phyloP scores from a whole-genome alignment of 1,140 invertebrate species.

The Temnothorax nylanderi region DNA sequence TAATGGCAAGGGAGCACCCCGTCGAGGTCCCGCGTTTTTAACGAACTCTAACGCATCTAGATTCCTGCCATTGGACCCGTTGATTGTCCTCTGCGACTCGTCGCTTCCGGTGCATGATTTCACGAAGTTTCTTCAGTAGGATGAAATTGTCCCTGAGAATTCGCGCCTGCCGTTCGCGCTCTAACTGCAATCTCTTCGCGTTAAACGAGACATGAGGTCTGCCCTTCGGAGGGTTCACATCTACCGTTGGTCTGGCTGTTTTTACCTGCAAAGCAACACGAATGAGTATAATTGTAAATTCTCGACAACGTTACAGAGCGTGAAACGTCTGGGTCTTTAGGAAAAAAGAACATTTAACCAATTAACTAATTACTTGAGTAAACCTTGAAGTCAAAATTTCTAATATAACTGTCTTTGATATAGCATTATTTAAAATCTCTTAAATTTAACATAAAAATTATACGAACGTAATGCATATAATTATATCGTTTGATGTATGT shows the following conservation, averaged over 20 bases:
- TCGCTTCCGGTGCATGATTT: slow-evolving; percentile 80
- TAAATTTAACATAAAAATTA: background rate
- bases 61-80: slow-evolving; percentile 74
- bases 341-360: background rate
- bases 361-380: too few species aligned
- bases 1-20: too few species aligned
- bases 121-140: slow-evolving; percentile 78
- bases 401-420: background rate
- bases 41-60: slow-evolving; percentile 78
- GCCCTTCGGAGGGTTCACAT: slow-evolving; percentile 77
- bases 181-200: slow-evolving; percentile 81
- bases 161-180: slow-evolving; percentile 80
- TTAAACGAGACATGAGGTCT: slow-evolving; percentile 80
- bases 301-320: background rate
- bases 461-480: background rate
- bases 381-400: too few species aligned
- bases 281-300: slow-evolving; percentile 2
- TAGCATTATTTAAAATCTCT: background rate
- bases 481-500: background rate
- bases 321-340: background rate
- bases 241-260: slow-evolving; percentile 78
- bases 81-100: slow-evolving; percentile 63
- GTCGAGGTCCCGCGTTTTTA: slow-evolving; percentile 50
- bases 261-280: slow-evolving; percentile 74
- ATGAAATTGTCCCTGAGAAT: slow-evolving; percentile 83